Evolutionary conservation across 2,888 invertebrate genomes (phyloP).

Genomic region (Drosophila merina): DNA sequence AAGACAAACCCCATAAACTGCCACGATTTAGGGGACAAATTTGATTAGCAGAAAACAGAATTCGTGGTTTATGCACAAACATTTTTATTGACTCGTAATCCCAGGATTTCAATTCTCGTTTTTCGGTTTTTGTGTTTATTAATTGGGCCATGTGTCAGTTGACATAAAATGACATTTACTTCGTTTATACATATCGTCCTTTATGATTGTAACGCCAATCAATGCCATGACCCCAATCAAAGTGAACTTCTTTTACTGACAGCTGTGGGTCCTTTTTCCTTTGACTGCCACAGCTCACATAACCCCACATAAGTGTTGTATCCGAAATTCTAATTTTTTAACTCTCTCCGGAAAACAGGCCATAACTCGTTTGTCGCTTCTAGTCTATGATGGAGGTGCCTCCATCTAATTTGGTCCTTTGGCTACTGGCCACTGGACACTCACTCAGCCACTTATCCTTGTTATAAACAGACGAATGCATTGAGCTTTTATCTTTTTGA

Average conservation of each 20-base stretch:
- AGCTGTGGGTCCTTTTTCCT: slow-evolving; percentile 2
- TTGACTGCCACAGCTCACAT: not conserved
- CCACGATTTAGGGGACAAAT: no score
- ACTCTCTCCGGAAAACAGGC: not conserved
- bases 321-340: not conserved
- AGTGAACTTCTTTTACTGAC: slow-evolving; percentile 16
- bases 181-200: not conserved
- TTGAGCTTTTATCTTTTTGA: slow-evolving; percentile 33
- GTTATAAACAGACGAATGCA: slow-evolving; percentile 26
- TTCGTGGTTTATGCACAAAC: no score
- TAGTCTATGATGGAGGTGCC: slow-evolving; percentile 22
- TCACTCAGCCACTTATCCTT: slow-evolving; percentile 2
- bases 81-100: not conserved
- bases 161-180: not conserved
- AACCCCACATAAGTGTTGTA: not conserved
- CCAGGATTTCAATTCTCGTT: not conserved
- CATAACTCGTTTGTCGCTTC: slow-evolving; percentile 14
- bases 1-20: not conserved
- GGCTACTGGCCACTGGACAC: not conserved
- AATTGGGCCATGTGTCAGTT: slow-evolving; percentile 1
- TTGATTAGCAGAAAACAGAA: no score
- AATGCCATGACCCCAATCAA: slow-evolving; percentile 63
- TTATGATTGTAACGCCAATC: not conserved
- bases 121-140: not conserved
- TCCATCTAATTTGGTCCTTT: slow-evolving; percentile 14